Conservation (phyloP, 2,888 invertebrate species). For the Caenorhabditis sp. region DNA sequence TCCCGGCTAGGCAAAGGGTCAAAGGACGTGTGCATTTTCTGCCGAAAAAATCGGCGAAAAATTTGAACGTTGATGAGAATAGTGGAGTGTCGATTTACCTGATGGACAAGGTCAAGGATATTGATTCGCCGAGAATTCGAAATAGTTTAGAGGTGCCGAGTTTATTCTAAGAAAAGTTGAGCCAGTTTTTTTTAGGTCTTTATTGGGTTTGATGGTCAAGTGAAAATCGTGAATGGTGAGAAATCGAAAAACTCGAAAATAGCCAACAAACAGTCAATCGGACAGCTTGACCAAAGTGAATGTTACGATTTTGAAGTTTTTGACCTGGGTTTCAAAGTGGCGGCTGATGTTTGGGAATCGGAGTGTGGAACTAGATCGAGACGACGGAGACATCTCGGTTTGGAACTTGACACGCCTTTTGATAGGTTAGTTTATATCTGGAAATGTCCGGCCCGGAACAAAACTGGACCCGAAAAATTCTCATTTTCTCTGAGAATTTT, state of each 20-base stretch:
- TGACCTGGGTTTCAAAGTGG: slow-evolving; percentile 51
- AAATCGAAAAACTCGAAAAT: slow-evolving; percentile 33
- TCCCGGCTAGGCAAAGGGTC: slow-evolving; percentile 44
- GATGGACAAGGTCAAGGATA: slow-evolving; percentile 49
- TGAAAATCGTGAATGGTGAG: slow-evolving; percentile 57
- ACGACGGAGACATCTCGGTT: slow-evolving; percentile 14
- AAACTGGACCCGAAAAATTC: too few relatives aligned
- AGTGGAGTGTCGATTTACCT: slow-evolving; percentile 53
- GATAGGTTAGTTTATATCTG: slow-evolving; percentile 45
- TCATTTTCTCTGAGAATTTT: too few relatives aligned
- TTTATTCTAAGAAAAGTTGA: not conserved
- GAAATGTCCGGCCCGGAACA: too few relatives aligned
- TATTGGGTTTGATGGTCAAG: slow-evolving; percentile 64
- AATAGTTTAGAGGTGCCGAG: slow-evolving; percentile 48
- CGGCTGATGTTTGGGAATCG: slow-evolving; percentile 43
- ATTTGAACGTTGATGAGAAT: slow-evolving; percentile 49
- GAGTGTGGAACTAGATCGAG: slow-evolving; percentile 28
- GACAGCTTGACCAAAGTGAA: slow-evolving; percentile 40
- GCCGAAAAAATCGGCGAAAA: slow-evolving; percentile 36
- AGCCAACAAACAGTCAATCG: slow-evolving; percentile 46
- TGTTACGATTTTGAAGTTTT: slow-evolving; percentile 52
- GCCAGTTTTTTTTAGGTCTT: slow-evolving; percentile 38
- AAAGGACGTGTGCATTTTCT: slow-evolving; percentile 55
- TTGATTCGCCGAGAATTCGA: slow-evolving; percentile 49
- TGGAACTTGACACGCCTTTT: slow-evolving; percentile 55